Evolutionary conservation across 1,140 invertebrate species (phyloP).

Genomic region (Akabosia matsudoensis): DNA sequence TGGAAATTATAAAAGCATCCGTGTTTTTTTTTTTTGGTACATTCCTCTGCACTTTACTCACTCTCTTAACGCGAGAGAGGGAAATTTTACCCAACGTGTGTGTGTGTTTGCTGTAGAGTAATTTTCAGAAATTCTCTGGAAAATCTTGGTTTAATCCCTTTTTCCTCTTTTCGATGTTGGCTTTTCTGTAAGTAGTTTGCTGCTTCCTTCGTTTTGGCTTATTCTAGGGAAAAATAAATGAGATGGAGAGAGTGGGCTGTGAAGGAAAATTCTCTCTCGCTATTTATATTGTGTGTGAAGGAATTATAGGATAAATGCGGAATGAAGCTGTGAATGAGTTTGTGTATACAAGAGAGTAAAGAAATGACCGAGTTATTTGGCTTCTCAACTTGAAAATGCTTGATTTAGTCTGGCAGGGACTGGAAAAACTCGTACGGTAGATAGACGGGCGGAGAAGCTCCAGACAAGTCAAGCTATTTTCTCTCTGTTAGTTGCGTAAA

Average conservation of each 20-base stretch:
- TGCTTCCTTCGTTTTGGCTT: not conserved
- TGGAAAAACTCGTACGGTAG: not conserved
- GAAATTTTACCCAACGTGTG: not conserved
- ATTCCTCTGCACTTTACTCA: not conserved
- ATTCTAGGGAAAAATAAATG: slow-evolving; percentile 38
- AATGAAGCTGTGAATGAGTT: not conserved
- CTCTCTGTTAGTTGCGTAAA: not conserved
- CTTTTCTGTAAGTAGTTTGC: not conserved
- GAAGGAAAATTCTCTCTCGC: not conserved
- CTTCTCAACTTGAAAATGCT: slow-evolving; percentile 17
- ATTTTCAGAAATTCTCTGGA: slow-evolving; percentile 24
- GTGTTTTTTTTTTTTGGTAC: not conserved
- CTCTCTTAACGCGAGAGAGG: too few relatives aligned
- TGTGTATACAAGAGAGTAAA: not conserved
- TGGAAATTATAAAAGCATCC: slow-evolving; percentile 30
- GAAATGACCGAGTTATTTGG: slow-evolving; percentile 22
- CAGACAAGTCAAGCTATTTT: not conserved
- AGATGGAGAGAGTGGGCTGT: slow-evolving; percentile 12
- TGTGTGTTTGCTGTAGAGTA: not conserved
- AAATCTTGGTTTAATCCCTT: slow-evolving; percentile 46
- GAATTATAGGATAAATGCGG: not conserved
- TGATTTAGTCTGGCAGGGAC: slow-evolving; percentile 10
- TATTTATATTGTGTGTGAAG: not conserved
- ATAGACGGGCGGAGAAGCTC: not conserved
- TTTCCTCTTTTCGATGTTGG: slow-evolving; percentile 27